Base-by-base conservation (phyloP, 2,113 vertebrate genomes). In the Gorsachius goisagi region DNA sequence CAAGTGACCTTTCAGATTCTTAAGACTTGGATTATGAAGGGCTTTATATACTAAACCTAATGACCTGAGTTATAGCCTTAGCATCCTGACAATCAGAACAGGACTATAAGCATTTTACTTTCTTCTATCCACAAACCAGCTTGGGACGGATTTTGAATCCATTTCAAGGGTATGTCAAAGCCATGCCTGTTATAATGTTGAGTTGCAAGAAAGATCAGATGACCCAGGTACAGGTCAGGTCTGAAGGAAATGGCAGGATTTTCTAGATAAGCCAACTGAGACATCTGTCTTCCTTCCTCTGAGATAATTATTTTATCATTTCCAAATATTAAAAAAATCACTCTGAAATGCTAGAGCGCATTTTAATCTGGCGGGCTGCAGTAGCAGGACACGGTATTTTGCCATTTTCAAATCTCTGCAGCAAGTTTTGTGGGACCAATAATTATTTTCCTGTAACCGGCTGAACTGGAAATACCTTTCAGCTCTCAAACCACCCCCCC, bases 1-100 rank as follows among this genome's bases (percentile, higher is more conserved):
- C 88, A 52, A 94, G 85, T 53, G 88, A 96, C 97, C 97, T 97
- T 95, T 97, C 6, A 24, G 90, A 94, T 91, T 95, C 97, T 97
- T 96, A 97, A 96, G 90, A 75, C 95, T 75, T 91, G 91, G 96
- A 94, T 97, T 97, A 95, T 0, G 5, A 95, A 90, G 80, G 77
- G 90, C 71, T 96, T 97, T 93, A 82, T 35, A 33, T 1, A 62
- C 94, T 97, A 95, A 97, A 91, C 92, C 95, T 97, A 96, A 97
- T 92, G 92, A 96, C 77, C 87, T 92, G 92, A 96, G 92, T 93
- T 92, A 92, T 9, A 90, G 95, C 90, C 71, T 90, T 71, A 92
- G 90, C 73, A 89, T 92, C 68, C 89, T 37, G 88, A 96, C 80
- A 89, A 62, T 86, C 96, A 78, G 88, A 96, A 56, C 73, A 75